Evolutionary conservation across 2,113 vertebrate species (phyloP), one percentile per base, ranked within the genome.

Genomic region (Seriola rivoliana): DNA sequence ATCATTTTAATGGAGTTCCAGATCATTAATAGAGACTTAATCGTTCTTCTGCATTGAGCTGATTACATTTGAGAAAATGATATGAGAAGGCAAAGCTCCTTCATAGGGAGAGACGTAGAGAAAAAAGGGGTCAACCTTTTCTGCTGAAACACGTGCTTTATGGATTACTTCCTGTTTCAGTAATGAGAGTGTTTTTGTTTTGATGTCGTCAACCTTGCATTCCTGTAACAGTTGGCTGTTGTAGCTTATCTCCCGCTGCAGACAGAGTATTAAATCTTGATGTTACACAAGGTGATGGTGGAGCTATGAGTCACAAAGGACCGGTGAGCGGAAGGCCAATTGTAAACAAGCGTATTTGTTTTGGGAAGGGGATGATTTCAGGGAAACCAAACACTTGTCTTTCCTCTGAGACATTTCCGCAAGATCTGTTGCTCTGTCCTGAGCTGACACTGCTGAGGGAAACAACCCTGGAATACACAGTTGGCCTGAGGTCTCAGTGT

Each of bases 161-260:
- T 87, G 85, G 78, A 89, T 92, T 88, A 88, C 85, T 84, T 90
- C 81, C 84, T 88, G 71, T 89, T 86, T 83, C 36, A 42, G 54
- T 75, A 57, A 81, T 85, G 60, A 75, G 16, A 67, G 34, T 50
- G 75, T 64, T 55, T 85, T 65, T 71, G 52, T 69, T 82, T 48
- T 38, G 23, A 38, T 40, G 63, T 70, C 34, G 52, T 52, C 74
- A 63, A 21, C 77, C 29, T 67, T 52, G 57, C 70, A 44, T 66
- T 79, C 59, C 52, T 58, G 81, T 59, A 78, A 82, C 87, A 87
- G 84, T 85, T 88, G 89, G 87, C 86, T 71, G 71, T 71, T 57
- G 78, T 89, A 84, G 84, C 85, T 88, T 87, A 87, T 89, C 87
- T 82, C 82, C 75, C 19, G 5, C 9, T 87, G 60, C 40, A 40